Conservation (phyloP, 92 coral and sea anemone species). For the Chrysogorgia sp. region DNA sequence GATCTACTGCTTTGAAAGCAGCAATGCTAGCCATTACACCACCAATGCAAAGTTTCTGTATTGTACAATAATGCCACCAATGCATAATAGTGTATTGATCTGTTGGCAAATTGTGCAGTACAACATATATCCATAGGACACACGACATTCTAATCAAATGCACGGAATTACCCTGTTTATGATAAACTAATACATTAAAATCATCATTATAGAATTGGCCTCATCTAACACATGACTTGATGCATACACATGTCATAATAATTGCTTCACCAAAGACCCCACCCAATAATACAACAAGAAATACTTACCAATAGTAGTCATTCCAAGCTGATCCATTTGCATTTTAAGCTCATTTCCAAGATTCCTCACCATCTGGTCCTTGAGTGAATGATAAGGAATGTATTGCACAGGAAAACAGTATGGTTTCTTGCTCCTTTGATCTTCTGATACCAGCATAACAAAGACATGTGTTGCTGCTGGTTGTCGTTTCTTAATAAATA, state of each 20-base stretch:
- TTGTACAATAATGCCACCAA: too few species aligned
- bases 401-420: conserved; percentile 23
- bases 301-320: background rate
- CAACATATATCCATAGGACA: too few species aligned
- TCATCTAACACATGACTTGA: too few species aligned
- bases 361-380: conserved; percentile 53
- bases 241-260: background rate
- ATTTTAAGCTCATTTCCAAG: conserved; percentile 48
- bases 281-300: background rate
- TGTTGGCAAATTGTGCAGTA: too few species aligned
- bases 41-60: too few species aligned
- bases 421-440: conserved; percentile 7
- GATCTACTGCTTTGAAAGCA: too few species aligned
- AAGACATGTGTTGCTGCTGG: conserved; percentile 32
- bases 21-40: too few species aligned
- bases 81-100: too few species aligned
- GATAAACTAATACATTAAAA: too few species aligned
- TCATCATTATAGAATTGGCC: too few species aligned
- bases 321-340: conserved; percentile 6
- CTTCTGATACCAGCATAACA: conserved; percentile 9
- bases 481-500: conserved; percentile 19
- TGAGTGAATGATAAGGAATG: conserved; percentile 25
- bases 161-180: too few species aligned
- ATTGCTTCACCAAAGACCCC: background rate
- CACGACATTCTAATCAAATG: too few species aligned